Evolutionary conservation across 1,140 invertebrate genomes (phyloP).

Genomic region (Platorchestia sp.): DNA sequence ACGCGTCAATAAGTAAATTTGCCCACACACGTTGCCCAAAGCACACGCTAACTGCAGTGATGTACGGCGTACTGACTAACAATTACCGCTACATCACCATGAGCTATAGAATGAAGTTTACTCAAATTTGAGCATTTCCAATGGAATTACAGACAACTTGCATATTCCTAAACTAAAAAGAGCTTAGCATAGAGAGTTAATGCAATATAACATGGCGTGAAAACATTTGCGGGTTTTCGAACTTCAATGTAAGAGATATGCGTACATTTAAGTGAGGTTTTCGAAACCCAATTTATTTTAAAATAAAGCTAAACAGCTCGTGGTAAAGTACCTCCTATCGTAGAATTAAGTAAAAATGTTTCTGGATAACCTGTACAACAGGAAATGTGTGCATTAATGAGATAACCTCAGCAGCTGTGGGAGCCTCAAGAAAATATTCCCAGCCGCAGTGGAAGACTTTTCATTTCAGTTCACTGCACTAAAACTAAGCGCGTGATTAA

Average conservation of each 20-base stretch:
- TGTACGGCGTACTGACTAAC: no score
- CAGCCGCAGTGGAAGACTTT: not conserved
- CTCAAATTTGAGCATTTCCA: not conserved
- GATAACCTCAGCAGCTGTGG: not conserved
- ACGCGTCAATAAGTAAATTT: not conserved
- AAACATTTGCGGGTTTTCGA: not conserved
- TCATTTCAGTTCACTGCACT: not conserved
- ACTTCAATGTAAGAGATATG: not conserved
- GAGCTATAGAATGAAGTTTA: not conserved
- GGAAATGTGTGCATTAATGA: not conserved
- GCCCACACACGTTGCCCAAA: not conserved
- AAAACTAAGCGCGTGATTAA: not conserved
- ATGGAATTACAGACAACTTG: not conserved
- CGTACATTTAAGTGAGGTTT: not conserved
- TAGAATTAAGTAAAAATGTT: no score
- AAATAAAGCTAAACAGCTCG: no score
- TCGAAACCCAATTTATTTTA: not conserved
- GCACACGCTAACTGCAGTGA: not conserved
- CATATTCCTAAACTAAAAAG: no score
- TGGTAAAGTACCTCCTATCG: no score
- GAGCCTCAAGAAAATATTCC: not conserved
- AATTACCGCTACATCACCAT: not conserved
- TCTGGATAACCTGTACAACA: no score
- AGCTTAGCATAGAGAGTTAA: not conserved
- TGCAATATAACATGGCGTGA: not conserved